Evolutionary conservation across 2,113 vertebrate species (phyloP).

Genomic region (Dascyllus trimaculatus): DNA sequence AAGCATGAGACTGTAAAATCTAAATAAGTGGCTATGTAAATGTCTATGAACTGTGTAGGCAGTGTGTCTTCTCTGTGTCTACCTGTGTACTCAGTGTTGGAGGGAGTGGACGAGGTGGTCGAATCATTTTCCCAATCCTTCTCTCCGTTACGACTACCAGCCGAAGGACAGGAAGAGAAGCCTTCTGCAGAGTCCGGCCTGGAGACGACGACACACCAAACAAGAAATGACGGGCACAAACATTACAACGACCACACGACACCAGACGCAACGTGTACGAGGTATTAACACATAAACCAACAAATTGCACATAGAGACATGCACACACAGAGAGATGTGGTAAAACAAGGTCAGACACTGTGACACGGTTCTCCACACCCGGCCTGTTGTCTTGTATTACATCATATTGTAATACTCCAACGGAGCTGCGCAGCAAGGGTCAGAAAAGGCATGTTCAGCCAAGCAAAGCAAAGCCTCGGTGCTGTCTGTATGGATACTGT

Average conservation of each 20-base stretch:
- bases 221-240: conserved; percentile 41
- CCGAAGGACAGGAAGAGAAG: conserved; percentile 92
- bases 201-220: conserved; percentile 52
- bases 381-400: conserved; percentile 59
- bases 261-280: background rate
- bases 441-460: conserved; percentile 60
- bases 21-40: background rate
- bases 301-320: conserved; percentile 35
- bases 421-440: conserved; percentile 25
- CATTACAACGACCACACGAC: conserved; percentile 2
- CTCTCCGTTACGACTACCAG: conserved; percentile 93
- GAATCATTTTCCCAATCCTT: conserved; percentile 99
- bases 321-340: conserved; percentile 48
- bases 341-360: conserved; percentile 63
- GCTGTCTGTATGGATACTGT: conserved; percentile 34
- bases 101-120: conserved; percentile 95
- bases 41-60: background rate
- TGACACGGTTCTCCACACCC: conserved; percentile 57
- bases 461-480: conserved; percentile 59
- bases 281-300: background rate
- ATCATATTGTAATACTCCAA: conserved; percentile 31
- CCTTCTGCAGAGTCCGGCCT: conserved; percentile 96
- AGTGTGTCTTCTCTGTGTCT: background rate
- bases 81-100: conserved; percentile 98
- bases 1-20: conserved; percentile 25